These are phyloP conservation scores for Notarius quadriscutis DNA, from an alignment of 2,113 vertebrate species.

Conservation along the genomic window DNA sequence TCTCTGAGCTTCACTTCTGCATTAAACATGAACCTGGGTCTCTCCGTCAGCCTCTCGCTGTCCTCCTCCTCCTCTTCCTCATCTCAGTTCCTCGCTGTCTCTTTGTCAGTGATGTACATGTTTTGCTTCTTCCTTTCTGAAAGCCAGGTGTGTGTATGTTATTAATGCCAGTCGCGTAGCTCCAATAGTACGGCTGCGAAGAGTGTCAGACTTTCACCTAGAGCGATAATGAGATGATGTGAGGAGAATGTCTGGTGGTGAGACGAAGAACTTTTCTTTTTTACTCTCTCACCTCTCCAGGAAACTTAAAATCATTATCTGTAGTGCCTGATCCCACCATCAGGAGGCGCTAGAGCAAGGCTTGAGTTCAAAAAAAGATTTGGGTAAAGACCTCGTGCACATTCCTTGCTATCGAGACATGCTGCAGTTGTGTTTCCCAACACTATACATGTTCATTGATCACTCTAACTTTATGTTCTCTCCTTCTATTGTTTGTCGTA, in stretches of 20 bases:
- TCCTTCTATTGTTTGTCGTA: conserved; percentile 68
- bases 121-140: conserved; percentile 46
- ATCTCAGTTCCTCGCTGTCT: conserved; percentile 7
- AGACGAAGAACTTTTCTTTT: neutral
- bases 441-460: conserved; percentile 79
- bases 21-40: conserved; percentile 54
- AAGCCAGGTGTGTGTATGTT: conserved; percentile 56
- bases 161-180: conserved; percentile 59
- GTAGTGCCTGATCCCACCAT: conserved; percentile 42
- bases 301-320: neutral
- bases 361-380: neutral
- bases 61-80: conserved; percentile 33
- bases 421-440: conserved; percentile 71
- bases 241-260: conserved; percentile 16
- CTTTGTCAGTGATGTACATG: conserved; percentile 54
- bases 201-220: conserved; percentile 8
- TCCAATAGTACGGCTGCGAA: conserved; percentile 51
- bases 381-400: neutral
- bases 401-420: conserved; percentile 50
- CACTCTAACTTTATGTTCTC: conserved; percentile 84
- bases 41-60: conserved; percentile 34
- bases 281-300: neutral
- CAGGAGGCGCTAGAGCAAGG: conserved; percentile 44
- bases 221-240: conserved; percentile 30
- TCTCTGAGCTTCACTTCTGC: conserved; percentile 37